Percentiles rank a stretch among this genome's conserved stretches.
phyloP scores from a whole-genome alignment of 2,797 vertebrate genomes.

The Heliangelus exortis region DNA sequence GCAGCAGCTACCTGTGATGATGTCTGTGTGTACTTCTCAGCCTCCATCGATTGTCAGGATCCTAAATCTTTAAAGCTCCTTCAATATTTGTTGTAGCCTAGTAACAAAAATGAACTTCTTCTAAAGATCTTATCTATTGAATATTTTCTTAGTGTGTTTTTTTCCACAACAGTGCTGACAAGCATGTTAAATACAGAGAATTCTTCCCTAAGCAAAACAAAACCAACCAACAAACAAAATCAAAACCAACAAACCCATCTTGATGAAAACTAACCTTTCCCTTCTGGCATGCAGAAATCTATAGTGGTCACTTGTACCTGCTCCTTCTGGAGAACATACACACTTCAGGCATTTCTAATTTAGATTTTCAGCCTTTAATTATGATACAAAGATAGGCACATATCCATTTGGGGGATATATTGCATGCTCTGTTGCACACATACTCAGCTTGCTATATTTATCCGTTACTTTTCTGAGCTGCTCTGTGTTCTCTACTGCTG shows the following conservation, averaged over 20 bases:
- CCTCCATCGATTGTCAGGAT: not conserved
- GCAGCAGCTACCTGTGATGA: not conserved
- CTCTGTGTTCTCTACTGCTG: not conserved
- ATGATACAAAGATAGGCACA: not conserved
- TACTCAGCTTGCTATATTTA: constrained; percentile 24
- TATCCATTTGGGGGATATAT: not conserved
- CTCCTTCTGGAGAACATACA: not conserved
- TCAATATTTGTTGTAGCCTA: not conserved
- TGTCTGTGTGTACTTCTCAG: not conserved
- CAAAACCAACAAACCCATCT: not conserved
- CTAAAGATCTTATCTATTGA: not conserved
- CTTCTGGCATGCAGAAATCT: not conserved
- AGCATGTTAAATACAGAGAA: not conserved
- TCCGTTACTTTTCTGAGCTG: not conserved
- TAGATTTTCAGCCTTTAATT: not conserved
- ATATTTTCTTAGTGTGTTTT: not conserved
- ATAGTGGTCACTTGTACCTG: not conserved
- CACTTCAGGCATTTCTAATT: not conserved
- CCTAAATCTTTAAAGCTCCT: not conserved
- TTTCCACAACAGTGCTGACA: not conserved
- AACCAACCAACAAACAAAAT: not conserved
- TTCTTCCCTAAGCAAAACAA: not conserved
- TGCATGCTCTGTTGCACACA: constrained; percentile 27
- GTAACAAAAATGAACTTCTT: not conserved
- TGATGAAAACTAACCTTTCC: not conserved